phyloP scores from a whole-genome alignment of 2,113 vertebrate species.

The Dissostichus mawsoni region DNA sequence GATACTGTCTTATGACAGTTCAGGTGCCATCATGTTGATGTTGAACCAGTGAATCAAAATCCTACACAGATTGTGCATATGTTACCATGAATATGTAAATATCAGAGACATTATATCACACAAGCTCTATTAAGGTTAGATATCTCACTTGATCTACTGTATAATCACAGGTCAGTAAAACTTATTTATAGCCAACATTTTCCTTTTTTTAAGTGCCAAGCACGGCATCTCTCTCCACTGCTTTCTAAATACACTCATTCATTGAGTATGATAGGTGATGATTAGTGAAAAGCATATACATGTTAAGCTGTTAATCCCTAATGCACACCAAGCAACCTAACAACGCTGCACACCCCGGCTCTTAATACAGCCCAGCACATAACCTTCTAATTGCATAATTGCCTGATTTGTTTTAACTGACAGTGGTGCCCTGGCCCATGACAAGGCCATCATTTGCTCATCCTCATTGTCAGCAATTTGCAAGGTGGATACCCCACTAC shows the following conservation, averaged over 20 bases:
- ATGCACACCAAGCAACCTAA: conserved; percentile 65
- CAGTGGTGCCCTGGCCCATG: conserved; percentile 88
- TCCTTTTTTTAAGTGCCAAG: not conserved
- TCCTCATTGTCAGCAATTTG: conserved; percentile 92
- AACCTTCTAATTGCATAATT: conserved; percentile 87
- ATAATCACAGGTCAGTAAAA: conserved; percentile 23
- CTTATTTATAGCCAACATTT: conserved; percentile 18
- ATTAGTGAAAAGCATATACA: conserved; percentile 70
- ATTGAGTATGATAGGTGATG: conserved; percentile 65
- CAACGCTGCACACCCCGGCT: conserved; percentile 40
- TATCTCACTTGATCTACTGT: conserved; percentile 21
- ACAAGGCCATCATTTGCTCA: conserved; percentile 91
- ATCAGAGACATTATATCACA: conserved; percentile 18
- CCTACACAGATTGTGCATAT: conserved; percentile 10
- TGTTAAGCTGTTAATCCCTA: conserved; percentile 69
- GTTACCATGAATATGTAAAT: conserved; percentile 24
- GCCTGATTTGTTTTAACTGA: conserved; percentile 88
- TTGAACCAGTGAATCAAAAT: conserved; percentile 10
- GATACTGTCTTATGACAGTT: conserved; percentile 52
- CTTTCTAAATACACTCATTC: conserved; percentile 43
- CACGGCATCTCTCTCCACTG: conserved; percentile 8
- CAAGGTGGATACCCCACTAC: conserved; percentile 79
- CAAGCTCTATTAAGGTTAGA: conserved; percentile 1
- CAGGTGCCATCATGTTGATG: conserved; percentile 17
- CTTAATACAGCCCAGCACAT: conserved; percentile 79